Base-by-base conservation (phyloP, 2,888 invertebrate genomes). In the Drosophila infuscata region DNA sequence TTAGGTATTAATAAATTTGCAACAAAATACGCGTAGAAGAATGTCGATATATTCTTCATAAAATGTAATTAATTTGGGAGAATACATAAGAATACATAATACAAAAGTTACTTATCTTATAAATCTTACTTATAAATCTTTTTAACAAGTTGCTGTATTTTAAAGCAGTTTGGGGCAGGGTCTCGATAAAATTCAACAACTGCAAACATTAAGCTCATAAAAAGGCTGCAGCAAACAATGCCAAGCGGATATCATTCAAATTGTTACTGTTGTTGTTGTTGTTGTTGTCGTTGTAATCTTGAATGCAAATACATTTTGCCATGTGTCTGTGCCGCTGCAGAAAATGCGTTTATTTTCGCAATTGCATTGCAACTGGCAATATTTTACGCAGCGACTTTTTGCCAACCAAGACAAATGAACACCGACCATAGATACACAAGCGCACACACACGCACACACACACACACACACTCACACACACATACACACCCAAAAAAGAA, bases 251-350 rank as follows among this genome's bases (percentile, higher is more conserved):
- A 43, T 43, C 43, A 20, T 20, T 48, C 15, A 8, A n/a, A 36
- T 32, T 4, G 41, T 51, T 35, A 7, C 4, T 46, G n/a, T 17
- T 60, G 63, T 49, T 51, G 43, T 33, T 25, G 20, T 25, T 25
- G 41, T 51, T 35, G 5, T 6, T 46, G n/a, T 17, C 57, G 63
- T 49, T 51, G 43, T 33, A 62, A 69, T 84, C 80, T 80, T 72
- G 65, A 84, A 84, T 82, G 82, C 78, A 88, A 78, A 82, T 67
- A 65, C 65, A 70, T 59, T 69, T 41, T 12, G 33, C 61, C 63
- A 69, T 61, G 38, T 30, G 48, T 46, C 35, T 43, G 54, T 49
- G 49, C 35, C 56, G 36, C 48, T 12, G 33, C 46, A 48, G 59
- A 49, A 73, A 72, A 61, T 65, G 66, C 67, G 57, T 67, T 74